phyloP scores from a whole-genome alignment of 2,113 vertebrate genomes.

The Prionailurus viverrinus region DNA sequence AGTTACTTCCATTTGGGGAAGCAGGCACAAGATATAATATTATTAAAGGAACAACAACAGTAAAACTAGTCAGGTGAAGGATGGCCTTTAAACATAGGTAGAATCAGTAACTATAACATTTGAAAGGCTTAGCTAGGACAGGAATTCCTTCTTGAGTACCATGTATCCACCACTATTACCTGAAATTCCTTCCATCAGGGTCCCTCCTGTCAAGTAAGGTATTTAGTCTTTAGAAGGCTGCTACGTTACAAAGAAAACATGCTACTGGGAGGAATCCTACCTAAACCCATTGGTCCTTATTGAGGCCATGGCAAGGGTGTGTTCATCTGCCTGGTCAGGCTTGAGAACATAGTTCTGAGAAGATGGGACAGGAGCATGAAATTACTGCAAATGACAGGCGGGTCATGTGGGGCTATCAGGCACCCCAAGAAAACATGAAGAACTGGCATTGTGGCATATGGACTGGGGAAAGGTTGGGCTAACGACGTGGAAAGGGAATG shows the following conservation, averaged over 20 bases:
- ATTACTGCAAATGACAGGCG: background rate
- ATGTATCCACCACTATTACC: background rate
- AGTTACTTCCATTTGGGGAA: conserved; percentile 23
- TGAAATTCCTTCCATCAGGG: background rate
- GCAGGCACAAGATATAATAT: background rate
- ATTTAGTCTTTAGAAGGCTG: background rate
- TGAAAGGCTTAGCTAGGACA: background rate
- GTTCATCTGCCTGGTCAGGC: background rate
- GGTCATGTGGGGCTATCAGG: background rate
- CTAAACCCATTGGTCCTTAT: background rate
- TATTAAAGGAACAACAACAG: background rate
- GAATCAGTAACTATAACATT: background rate
- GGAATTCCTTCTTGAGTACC: background rate
- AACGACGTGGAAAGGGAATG: background rate
- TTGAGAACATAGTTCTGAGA: background rate
- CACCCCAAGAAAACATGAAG: background rate
- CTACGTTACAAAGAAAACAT: background rate
- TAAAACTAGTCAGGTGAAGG: background rate
- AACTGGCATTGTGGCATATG: background rate
- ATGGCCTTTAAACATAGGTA: background rate
- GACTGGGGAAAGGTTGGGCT: background rate
- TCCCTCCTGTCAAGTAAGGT: background rate
- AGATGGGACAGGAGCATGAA: background rate
- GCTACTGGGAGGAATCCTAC: background rate
- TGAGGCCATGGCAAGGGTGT: background rate